Evolutionary conservation across 1,140 invertebrate genomes (phyloP).

Genomic region (Drosophila sp.): DNA sequence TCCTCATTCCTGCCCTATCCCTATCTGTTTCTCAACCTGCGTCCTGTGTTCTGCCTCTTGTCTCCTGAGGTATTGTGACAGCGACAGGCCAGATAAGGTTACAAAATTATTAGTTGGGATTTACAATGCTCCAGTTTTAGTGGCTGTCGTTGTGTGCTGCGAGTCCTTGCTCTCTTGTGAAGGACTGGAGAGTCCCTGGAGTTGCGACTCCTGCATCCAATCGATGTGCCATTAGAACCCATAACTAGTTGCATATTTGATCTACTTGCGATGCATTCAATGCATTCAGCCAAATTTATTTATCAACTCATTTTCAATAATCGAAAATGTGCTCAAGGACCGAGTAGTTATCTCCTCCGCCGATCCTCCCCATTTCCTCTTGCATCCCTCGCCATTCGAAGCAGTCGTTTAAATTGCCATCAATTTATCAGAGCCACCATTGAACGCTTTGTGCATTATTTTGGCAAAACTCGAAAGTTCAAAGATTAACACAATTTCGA

Average conservation of each 20-base stretch:
- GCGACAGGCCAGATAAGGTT: conserved; percentile 77
- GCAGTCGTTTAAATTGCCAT: conserved; percentile 58
- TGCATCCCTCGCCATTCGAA: background rate
- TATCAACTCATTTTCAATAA: conserved; percentile 53
- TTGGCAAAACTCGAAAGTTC: conserved; percentile 54
- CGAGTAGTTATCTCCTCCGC: background rate
- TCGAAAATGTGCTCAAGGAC: conserved; percentile 30
- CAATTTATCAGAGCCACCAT: conserved; percentile 62
- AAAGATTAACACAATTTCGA: conserved; percentile 81
- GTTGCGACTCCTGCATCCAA: background rate
- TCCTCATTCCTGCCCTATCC: conserved; percentile 23
- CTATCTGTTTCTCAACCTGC: too few relatives aligned
- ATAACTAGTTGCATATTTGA: conserved; percentile 32
- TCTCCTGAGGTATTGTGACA: conserved; percentile 55
- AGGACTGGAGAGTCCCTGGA: background rate
- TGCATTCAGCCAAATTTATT: conserved; percentile 9
- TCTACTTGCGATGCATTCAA: conserved; percentile 6
- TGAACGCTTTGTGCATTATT: conserved; percentile 42
- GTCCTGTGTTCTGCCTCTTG: background rate
- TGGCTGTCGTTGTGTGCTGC: conserved; percentile 18
- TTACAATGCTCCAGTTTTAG: conserved; percentile 78
- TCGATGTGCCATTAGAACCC: conserved; percentile 46
- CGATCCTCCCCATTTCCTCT: background rate
- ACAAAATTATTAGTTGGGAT: conserved; percentile 83
- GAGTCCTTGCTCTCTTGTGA: conserved; percentile 5